Evolutionary conservation across 2,797 vertebrate genomes (phyloP), one percentile per base, ranked within the genome.

Genomic region (Coendou prehensilis): DNA sequence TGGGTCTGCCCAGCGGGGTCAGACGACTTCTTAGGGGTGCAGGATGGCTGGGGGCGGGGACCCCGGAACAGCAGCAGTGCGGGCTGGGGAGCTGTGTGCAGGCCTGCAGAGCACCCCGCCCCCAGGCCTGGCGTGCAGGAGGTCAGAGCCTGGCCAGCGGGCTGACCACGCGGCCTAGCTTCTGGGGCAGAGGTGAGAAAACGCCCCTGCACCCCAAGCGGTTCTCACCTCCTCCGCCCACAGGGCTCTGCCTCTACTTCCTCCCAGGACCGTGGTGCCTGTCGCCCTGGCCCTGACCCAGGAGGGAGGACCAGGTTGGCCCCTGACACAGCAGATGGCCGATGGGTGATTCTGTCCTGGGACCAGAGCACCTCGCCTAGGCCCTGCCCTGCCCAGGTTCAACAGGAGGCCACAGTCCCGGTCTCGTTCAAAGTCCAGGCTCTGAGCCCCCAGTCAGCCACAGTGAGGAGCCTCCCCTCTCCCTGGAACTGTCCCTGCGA

Each of bases 161-260:
- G 80, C 37, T 45, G 64, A 67, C 71, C 93, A 78, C 86, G 28
- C 8, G 30, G 41, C 22, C 23, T 1, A 17, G 33, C 37, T 45
- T 9, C 0, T 15, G 73, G 73, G 73, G 45, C 13, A 3, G 45
- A 76, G 84, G 89, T 95, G 95, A 89, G 96, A 94, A 96, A 71
- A 95, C 52, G 0, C 54, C 84, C 79, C 13, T 2, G 5, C 1
- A 28, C 69, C 9, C 22, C 17, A 1, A 41, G 41, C 84, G 37
- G 41, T 63, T 92, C 80, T 71, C 96, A 90, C 95, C 95, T 89
- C 94, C 50, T 0, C 97, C 92, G 37, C 59, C 8, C 9, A 0
- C 6, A 67, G 87, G 18, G 75, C 33, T 37, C 89, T 33, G 87
- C 8, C 57, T 87, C 91, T 59, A 37, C 67, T 96, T 97, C 94